Conservation (phyloP, 2,797 vertebrate genomes). For the Phylloscopus collybita region DNA sequence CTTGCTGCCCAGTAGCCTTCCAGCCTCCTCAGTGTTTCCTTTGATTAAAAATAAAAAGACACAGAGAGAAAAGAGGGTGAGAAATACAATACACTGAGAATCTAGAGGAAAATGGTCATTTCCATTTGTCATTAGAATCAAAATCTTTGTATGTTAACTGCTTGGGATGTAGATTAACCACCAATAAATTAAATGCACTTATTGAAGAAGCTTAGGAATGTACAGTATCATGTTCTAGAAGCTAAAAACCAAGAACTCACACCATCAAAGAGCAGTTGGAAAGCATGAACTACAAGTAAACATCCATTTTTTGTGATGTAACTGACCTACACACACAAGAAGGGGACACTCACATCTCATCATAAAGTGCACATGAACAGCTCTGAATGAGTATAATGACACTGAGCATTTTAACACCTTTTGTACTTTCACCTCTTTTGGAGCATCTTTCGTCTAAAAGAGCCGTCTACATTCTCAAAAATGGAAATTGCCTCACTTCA, state of each 20-base stretch:
- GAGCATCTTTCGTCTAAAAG: neutral
- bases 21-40: conserved; percentile 93
- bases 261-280: neutral
- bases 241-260: neutral
- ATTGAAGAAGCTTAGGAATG: neutral
- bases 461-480: neutral
- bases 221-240: neutral
- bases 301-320: neutral
- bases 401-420: neutral
- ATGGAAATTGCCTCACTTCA: neutral
- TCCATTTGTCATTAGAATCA: neutral
- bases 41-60: neutral
- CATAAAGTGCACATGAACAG: neutral
- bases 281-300: neutral
- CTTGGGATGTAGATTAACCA: neutral
- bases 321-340: neutral
- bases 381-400: neutral
- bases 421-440: neutral
- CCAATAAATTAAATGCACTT: neutral
- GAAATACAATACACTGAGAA: neutral
- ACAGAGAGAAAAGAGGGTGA: neutral
- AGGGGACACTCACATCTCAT: neutral
- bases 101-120: neutral
- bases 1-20: conserved; percentile 91
- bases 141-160: neutral